Percentiles rank a stretch among this genome's conserved stretches.
Conservation (phyloP, 2,113 vertebrate genomes). For the Megaleporinus macrocephalus region DNA sequence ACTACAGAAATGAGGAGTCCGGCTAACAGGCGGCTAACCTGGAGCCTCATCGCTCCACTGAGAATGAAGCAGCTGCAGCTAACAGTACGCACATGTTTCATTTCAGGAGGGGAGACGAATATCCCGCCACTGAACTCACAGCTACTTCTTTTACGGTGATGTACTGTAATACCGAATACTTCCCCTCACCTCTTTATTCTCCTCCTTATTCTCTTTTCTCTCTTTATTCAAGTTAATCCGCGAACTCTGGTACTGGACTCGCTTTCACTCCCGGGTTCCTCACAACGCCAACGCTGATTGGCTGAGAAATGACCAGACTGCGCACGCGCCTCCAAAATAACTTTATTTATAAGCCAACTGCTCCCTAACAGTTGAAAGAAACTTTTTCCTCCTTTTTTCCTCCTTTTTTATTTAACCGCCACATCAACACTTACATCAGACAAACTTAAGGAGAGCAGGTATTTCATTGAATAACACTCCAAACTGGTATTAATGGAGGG, state of each 20-base stretch:
- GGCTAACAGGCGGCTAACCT: neutral
- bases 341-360: slow-evolving; percentile 44
- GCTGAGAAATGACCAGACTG: slow-evolving; percentile 9
- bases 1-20: neutral
- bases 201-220: no score
- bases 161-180: no score
- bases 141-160: neutral
- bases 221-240: neutral
- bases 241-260: neutral
- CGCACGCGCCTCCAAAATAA: slow-evolving; percentile 27
- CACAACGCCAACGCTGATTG: slow-evolving; percentile 35
- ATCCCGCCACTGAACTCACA: neutral
- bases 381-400: no score
- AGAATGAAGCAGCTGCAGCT: neutral
- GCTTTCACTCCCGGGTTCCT: slow-evolving; percentile 45
- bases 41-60: neutral
- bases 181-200: slow-evolving; percentile 7
- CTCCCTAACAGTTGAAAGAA: no score
- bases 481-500: no score
- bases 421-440: no score
- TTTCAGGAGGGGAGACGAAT: neutral
- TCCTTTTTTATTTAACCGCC: no score
- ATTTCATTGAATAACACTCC: no score
- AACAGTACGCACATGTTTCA: slow-evolving; percentile 17
- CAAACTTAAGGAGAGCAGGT: no score